phyloP scores from a whole-genome alignment of 2,888 invertebrate genomes.

The Boloria euphrosyne region DNA sequence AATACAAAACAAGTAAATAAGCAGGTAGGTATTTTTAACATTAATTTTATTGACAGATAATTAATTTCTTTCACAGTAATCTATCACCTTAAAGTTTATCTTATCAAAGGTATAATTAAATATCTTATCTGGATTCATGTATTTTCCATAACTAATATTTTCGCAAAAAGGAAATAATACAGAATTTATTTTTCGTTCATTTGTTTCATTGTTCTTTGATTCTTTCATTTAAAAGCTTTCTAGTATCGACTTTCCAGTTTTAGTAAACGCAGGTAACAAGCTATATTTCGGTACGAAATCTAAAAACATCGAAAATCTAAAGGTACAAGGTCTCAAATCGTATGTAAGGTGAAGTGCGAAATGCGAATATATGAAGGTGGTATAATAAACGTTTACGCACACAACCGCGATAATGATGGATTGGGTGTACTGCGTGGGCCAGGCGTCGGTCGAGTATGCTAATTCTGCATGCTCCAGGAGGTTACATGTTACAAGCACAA shows the following conservation, averaged over 20 bases:
- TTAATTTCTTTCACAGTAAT: slow-evolving; percentile 6
- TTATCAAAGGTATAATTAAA: slow-evolving; percentile 36
- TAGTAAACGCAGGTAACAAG: slow-evolving; percentile 10
- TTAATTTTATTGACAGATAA: background rate
- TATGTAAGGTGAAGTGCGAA: slow-evolving; percentile 25
- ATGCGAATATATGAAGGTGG: slow-evolving; percentile 43
- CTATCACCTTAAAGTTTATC: slow-evolving; percentile 27
- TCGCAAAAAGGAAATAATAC: slow-evolving; percentile 23
- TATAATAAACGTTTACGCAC: slow-evolving; percentile 54
- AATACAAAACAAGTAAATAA: too few species aligned
- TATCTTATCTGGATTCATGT: slow-evolving; percentile 21
- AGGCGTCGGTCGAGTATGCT: slow-evolving; percentile 74
- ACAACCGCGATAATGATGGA: slow-evolving; percentile 66
- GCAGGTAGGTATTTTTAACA: too few species aligned
- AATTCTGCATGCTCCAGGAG: slow-evolving; percentile 62
- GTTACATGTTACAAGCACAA: slow-evolving; percentile 61
- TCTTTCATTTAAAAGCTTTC: slow-evolving; percentile 14
- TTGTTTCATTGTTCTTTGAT: background rate
- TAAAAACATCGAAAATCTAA: slow-evolving; percentile 25
- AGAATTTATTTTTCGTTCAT: background rate
- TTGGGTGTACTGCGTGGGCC: slow-evolving; percentile 68
- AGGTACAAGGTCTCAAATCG: slow-evolving; percentile 37
- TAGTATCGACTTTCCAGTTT: slow-evolving; percentile 35
- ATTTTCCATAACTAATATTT: slow-evolving; percentile 28
- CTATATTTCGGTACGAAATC: background rate